Evolutionary conservation across 2,888 invertebrate species (phyloP), one percentile per base, ranked within the genome.

Genomic region (Calliphora vomitoria): DNA sequence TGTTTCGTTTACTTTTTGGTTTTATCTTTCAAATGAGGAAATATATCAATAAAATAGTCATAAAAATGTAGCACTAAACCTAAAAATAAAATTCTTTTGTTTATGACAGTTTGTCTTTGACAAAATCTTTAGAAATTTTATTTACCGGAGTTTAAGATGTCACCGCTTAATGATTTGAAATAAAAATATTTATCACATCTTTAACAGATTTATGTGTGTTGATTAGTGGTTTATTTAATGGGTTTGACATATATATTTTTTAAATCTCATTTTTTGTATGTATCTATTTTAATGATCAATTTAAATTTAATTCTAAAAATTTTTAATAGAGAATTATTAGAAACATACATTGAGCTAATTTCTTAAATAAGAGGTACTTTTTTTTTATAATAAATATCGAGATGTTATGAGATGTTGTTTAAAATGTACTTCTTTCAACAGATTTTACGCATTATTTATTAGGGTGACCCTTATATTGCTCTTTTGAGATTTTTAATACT

Each of bases 21-120:
- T 50, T 50, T 20, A 11, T 55, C 20, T 55, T 55, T 20, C 1
- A 20, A 62, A 62, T 8, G 15, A 62, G 35, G 35, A 62, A 62
- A 62, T 62, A 62, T 35, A 35, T 62, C 8, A 35, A 35, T 35
- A 38, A 38, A 62, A 62, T 35, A 62, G 8, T n/a, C 62, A 62
- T 62, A 31, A 62, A 62, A 38, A 35, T 62, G 15, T 3, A 35
- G 35, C 31, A 11, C 5, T 62, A 62, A 62, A 62, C 62, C 31
- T 62, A 62, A n/a, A 58, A 50, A 50, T 8, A 25, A 58, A 20
- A 58, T 31, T 58, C 25, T 58, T 31, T 58, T 58, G 10, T 58
- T 25, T 20, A 50, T 50, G 50, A 44, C 13, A 13, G 10, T 44
- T 44, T 44, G 13, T 44, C 55, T 55, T 10, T 55, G 55, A 58